Evolutionary conservation across 2,113 vertebrate species (phyloP), one percentile per base, ranked within the genome.

Genomic region (Rhinopithecus roxellana): DNA sequence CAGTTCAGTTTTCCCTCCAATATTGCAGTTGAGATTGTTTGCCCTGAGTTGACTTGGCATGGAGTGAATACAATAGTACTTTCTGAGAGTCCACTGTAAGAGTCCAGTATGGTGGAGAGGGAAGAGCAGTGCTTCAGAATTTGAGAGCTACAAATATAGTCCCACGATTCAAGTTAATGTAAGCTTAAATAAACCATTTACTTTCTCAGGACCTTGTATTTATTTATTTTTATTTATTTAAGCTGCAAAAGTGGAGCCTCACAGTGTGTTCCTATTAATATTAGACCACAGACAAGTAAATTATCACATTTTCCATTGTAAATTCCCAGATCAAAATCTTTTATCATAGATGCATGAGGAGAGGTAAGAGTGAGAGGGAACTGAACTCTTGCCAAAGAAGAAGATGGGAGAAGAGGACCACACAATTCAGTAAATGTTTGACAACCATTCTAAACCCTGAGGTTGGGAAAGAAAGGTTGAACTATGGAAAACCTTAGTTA

Each of bases 401-500:
- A 50, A 64, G 32, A 45, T 27, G 50, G 30, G 77, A 45, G 43
- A 80, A 95, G 69, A 86, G 59, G 8, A 13, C 1, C 1, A 13
- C 12, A 55, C 0, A 17, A 22, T 12, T 5, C 48, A 77, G 80
- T 43, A 13, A 52, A 23, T 81, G 43, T 69, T 97, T 83, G 72
- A 85, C 55, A 40, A 55, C 2, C n/a, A 12, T 79, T 90, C 38
- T 86, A 84, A 96, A 57, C 69, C 25, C 43, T 16, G 22, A 84
- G 75, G 40, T n/a, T 89, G 94, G n/a, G 89, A 96, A 96, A 95
- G 90, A 90, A 88, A 25, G 57, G 25, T 0, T 40, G 67, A 87
- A 72, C 38, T 67, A 11, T n/a, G 17, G 57, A 69, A 95, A 91
- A 23, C 43, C 20, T 90, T 50, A 83, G 80, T 88, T 92, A 86